phyloP scores from a whole-genome alignment of 2,113 vertebrate genomes.

The Erythrocercus mccallii region DNA sequence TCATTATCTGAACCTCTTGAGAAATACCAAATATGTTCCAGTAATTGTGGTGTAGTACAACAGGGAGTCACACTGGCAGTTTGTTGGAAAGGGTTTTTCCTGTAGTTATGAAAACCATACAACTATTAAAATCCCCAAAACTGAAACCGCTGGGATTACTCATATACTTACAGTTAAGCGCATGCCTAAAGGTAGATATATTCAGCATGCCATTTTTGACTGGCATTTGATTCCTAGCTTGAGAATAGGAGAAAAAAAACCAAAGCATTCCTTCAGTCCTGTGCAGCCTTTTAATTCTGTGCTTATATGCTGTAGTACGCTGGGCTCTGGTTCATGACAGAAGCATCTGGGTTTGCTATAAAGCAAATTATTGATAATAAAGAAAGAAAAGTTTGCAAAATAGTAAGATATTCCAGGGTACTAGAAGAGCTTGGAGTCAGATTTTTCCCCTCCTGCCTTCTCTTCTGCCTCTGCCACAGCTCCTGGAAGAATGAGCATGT shows the following conservation, averaged over 20 bases:
- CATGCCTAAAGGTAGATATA: slow-evolving; percentile 65
- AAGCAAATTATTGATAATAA: not conserved
- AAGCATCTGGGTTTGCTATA: not conserved
- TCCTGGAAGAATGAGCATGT: not conserved
- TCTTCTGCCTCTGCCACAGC: not conserved
- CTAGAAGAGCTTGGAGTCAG: not conserved
- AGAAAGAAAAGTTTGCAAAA: not conserved
- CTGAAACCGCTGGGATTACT: slow-evolving; percentile 41
- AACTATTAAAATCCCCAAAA: slow-evolving; percentile 69
- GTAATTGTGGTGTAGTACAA: slow-evolving; percentile 67
- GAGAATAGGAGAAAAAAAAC: not conserved
- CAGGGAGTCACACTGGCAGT: slow-evolving; percentile 67
- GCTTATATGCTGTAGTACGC: rapidly evolving
- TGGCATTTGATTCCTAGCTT: not conserved
- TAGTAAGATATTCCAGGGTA: not conserved
- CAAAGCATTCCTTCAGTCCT: not conserved
- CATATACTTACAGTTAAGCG: slow-evolving; percentile 65
- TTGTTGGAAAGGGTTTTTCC: slow-evolving; percentile 68
- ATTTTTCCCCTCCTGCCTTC: not conserved
- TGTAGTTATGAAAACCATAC: slow-evolving; percentile 69
- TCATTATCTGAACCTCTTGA: slow-evolving; percentile 67
- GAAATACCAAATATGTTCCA: slow-evolving; percentile 67
- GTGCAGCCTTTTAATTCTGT: not conserved
- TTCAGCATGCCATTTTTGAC: slow-evolving; percentile 26
- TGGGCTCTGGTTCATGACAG: not conserved